A percentile compares a stretch with the other conserved stretches of the same genome.
Conservation (phyloP, 2,888 invertebrate genomes). For the Gerris lacustris region DNA sequence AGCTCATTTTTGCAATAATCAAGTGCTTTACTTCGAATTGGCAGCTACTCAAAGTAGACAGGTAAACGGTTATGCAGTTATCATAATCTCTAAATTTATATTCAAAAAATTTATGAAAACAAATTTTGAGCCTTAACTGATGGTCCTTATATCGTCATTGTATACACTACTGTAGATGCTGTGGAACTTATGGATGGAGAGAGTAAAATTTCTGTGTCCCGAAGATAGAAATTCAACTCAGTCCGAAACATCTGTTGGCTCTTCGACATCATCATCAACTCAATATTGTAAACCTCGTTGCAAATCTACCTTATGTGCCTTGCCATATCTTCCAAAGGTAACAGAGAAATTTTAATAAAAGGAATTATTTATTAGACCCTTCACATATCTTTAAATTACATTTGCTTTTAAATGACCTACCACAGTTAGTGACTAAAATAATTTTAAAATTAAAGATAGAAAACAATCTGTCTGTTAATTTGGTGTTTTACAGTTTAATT, state of each 20-base stretch:
- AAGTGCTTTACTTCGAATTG: conserved; percentile 50
- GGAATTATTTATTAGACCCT: too few relatives aligned
- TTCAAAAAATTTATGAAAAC: not conserved
- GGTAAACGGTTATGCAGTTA: conserved; percentile 35
- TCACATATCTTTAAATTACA: too few relatives aligned
- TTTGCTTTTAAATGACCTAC: too few relatives aligned
- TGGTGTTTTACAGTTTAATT: too few relatives aligned
- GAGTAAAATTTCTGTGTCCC: conserved; percentile 40
- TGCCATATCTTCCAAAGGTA: too few relatives aligned
- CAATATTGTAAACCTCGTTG: conserved; percentile 3
- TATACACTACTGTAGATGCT: conserved; percentile 38
- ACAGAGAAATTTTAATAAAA: too few relatives aligned
- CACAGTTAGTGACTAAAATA: too few relatives aligned
- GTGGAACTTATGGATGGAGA: conserved; percentile 50
- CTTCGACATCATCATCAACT: conserved; percentile 24
- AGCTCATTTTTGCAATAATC: conserved; percentile 35
- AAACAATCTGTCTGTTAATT: too few relatives aligned
- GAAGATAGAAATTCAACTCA: conserved; percentile 39
- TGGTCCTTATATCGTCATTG: not conserved
- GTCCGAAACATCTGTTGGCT: conserved; percentile 44
- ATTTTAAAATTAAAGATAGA: too few relatives aligned
- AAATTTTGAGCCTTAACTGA: not conserved
- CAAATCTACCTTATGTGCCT: not conserved
- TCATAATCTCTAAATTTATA: not conserved
- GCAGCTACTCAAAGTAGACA: conserved; percentile 47